Evolutionary conservation across 2,113 vertebrate genomes (phyloP).

Genomic region (Channa maculata): DNA sequence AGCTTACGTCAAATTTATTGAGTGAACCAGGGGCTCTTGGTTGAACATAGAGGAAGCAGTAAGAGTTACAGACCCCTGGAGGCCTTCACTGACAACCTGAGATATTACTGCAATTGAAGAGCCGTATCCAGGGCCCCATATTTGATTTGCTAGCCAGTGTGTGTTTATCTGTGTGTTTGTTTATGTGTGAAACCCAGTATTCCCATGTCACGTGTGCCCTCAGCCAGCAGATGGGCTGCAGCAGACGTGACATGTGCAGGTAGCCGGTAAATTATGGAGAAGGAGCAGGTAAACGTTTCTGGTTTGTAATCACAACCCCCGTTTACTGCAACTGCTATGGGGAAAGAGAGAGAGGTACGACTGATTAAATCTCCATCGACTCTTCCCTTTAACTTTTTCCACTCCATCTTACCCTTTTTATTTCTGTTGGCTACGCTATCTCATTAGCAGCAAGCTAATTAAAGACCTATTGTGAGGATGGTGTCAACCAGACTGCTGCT

Average conservation of each 20-base stretch:
- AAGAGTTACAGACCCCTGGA: slow-evolving; percentile 44
- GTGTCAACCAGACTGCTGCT: slow-evolving; percentile 18
- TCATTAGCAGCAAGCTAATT: slow-evolving; percentile 65
- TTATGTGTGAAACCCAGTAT: slow-evolving; percentile 11
- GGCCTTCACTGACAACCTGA: slow-evolving; percentile 57
- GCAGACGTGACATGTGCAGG: slow-evolving; percentile 15
- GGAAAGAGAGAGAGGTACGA: slow-evolving; percentile 35
- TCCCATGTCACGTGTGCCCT: slow-evolving; percentile 21
- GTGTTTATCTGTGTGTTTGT: slow-evolving; percentile 39
- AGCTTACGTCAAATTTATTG: slow-evolving; percentile 15
- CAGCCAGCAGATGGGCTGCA: slow-evolving; percentile 11
- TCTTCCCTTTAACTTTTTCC: slow-evolving; percentile 19
- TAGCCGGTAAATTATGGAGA: slow-evolving; percentile 52
- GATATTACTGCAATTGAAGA: slow-evolving; percentile 58
- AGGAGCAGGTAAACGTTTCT: slow-evolving; percentile 39
- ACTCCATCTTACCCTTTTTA: slow-evolving; percentile 29
- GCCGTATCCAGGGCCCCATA: slow-evolving; percentile 27
- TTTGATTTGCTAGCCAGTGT: slow-evolving; percentile 55
- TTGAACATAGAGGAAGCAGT: slow-evolving; percentile 44
- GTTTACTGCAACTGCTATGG: slow-evolving; percentile 53
- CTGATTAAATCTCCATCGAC: slow-evolving; percentile 49
- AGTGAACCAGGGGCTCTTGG: slow-evolving; percentile 22
- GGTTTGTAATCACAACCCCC: slow-evolving; percentile 63
- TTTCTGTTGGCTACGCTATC: slow-evolving; percentile 30
- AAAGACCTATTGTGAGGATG: slow-evolving; percentile 47